Conservation (phyloP, 2,888 invertebrate species). For the Aspidapion aeneum region DNA sequence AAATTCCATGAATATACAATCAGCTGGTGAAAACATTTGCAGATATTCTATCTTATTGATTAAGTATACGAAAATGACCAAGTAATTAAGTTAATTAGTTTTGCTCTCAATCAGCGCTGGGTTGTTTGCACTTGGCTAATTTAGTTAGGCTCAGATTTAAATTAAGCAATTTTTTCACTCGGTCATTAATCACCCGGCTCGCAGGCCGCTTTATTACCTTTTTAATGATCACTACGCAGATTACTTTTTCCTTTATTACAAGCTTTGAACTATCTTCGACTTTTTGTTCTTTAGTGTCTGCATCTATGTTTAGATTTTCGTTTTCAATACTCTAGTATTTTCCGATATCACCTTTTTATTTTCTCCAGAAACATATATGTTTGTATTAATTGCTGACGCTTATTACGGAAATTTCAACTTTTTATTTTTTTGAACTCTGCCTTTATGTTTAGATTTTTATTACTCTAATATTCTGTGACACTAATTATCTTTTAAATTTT, state of each 20-base stretch:
- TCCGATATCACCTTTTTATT: neutral
- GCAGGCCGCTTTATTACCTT: neutral
- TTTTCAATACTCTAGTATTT: neutral
- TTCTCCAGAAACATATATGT: too few species aligned
- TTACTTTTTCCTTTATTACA: neutral
- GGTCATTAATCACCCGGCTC: slow-evolving; percentile 1
- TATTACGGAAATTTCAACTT: too few species aligned
- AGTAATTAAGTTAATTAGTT: neutral
- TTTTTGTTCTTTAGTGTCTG: neutral
- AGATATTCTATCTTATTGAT: too few species aligned
- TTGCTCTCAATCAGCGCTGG: neutral
- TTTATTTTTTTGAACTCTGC: too few species aligned
- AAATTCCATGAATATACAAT: too few species aligned
- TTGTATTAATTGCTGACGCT: too few species aligned
- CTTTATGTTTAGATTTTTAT: too few species aligned
- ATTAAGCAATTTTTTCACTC: slow-evolving; percentile 2
- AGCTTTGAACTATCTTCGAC: neutral
- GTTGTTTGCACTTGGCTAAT: neutral
- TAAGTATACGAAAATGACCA: neutral
- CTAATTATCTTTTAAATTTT: too few species aligned
- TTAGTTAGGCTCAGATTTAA: neutral
- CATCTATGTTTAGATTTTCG: neutral
- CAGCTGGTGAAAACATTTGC: too few species aligned
- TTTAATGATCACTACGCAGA: neutral
- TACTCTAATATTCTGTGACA: too few species aligned